Base-by-base conservation (phyloP, 2,113 vertebrate genomes). In the Kryptolebias marmoratus region DNA sequence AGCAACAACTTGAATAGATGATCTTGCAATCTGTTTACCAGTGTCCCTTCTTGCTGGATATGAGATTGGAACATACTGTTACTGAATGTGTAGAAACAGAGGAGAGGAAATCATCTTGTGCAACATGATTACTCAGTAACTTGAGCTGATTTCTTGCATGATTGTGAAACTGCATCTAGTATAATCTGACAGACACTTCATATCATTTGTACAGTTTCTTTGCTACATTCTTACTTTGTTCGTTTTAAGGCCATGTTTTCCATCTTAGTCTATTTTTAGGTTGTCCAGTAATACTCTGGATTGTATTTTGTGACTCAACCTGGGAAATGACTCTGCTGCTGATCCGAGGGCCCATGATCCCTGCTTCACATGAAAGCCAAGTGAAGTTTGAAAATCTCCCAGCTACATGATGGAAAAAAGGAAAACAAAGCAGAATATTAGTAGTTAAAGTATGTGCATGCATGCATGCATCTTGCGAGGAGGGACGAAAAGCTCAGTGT, bases 51-150 rank as follows among this genome's bases (percentile, higher is more conserved):
- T 94, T 63, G 95, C 94, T 83, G 96, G 93, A 97, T 89, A 76
- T 95, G 95, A 86, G 97, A 97, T 92, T 97, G 95, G 73, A 95
- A 95, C 91, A 97, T 96, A 61, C 97, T 89, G 57, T 96, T 93
- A 94, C 95, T 97, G 64, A 5, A 76, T 64, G n/a, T 3, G 5
- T 69, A 83, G 64, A 76, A 83, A 77, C 44, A 82, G 36, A 76
- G 42, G 27, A 57, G 47, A 48, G 2, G 70, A 68, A 58, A 47
- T 68, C 18, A 53, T 52, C 15, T 7, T 36, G 32, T 36, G 32
- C 32, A 36, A 36, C 32, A 36, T 36, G 32, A 36, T 36, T 36
- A 36, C 32, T 36, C 32, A 22, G 22, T 36, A 36, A 36, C 3
- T 36, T 36, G 3, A 36, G 32, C 32, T 4, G 32, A 36, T 36